phyloP scores from a whole-genome alignment of 2,797 vertebrate species.

The Rhyacichthys aspro region DNA sequence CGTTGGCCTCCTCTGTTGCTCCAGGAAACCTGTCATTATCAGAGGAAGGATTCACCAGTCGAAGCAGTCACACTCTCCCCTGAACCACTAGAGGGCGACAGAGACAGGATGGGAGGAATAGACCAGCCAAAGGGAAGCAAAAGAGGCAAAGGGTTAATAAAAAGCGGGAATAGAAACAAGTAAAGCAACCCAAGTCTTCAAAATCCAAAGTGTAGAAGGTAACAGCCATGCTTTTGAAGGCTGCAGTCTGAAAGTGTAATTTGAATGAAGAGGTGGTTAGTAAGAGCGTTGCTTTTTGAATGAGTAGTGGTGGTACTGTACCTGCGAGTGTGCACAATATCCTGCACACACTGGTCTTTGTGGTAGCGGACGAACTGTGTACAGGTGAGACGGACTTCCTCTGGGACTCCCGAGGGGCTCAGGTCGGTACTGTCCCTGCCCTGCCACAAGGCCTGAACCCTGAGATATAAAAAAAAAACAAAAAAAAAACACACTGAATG shows the following conservation, averaged over 20 bases:
- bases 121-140: conserved; percentile 22
- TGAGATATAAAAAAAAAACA: too few relatives aligned
- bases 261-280: too few relatives aligned
- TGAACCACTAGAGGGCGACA: conserved; percentile 69
- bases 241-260: too few relatives aligned
- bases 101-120: conserved; percentile 1
- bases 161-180: conserved; percentile 7
- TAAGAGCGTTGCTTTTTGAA: not conserved
- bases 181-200: conserved; percentile 11
- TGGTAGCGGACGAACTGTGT: conserved; percentile 96
- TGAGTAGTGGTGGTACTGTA: conserved; percentile 41
- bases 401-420: conserved; percentile 78
- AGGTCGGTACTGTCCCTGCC: conserved; percentile 67
- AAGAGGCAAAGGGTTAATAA: conserved; percentile 13
- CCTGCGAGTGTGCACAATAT: conserved; percentile 90
- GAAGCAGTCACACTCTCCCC: conserved; percentile 83
- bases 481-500: conserved; percentile 8
- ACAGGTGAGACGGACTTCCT: conserved; percentile 94
- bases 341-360: conserved; percentile 92
- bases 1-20: conserved; percentile 47
- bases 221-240: too few relatives aligned
- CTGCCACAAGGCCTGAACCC: conserved; percentile 87
- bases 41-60: conserved; percentile 98
- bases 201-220: not conserved
- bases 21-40: conserved; percentile 88